phyloP scores from a whole-genome alignment of 2,888 invertebrate genomes.

The Cephus sareptanus region DNA sequence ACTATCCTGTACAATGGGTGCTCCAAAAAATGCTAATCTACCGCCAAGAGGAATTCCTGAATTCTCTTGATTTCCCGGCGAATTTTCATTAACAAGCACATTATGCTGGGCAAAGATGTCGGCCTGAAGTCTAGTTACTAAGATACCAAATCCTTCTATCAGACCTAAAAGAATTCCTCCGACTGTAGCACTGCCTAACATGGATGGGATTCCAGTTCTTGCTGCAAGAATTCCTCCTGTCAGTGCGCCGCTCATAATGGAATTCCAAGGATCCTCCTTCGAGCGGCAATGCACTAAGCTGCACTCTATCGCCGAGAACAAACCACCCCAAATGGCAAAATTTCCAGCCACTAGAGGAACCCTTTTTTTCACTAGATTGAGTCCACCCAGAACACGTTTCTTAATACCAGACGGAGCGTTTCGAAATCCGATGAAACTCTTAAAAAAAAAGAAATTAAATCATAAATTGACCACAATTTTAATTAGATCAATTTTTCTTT shows the following conservation, averaged over 20 bases:
- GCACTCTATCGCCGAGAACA: slow-evolving; percentile 97
- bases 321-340: slow-evolving; percentile 97
- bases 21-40: background rate
- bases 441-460: slow-evolving; percentile 53
- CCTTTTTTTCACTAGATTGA: slow-evolving; percentile 82
- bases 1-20: background rate
- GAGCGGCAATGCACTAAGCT: slow-evolving; percentile 87
- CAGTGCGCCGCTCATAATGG: slow-evolving; percentile 90
- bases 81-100: slow-evolving; percentile 72
- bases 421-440: slow-evolving; percentile 93
- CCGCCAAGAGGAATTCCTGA: background rate
- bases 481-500: background rate
- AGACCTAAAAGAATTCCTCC: slow-evolving; percentile 93
- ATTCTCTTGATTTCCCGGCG: slow-evolving; percentile 6
- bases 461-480: background rate
- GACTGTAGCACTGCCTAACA: slow-evolving; percentile 93
- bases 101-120: slow-evolving; percentile 89
- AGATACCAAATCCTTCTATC: slow-evolving; percentile 95
- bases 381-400: slow-evolving; percentile 79
- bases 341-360: slow-evolving; percentile 92
- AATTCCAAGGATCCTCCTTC: slow-evolving; percentile 97
- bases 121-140: slow-evolving; percentile 89
- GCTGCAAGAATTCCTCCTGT: slow-evolving; percentile 95
- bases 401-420: slow-evolving; percentile 89
- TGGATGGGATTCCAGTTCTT: slow-evolving; percentile 86